phyloP scores from a whole-genome alignment of 2,888 invertebrate genomes.

The Aromia moschata region DNA sequence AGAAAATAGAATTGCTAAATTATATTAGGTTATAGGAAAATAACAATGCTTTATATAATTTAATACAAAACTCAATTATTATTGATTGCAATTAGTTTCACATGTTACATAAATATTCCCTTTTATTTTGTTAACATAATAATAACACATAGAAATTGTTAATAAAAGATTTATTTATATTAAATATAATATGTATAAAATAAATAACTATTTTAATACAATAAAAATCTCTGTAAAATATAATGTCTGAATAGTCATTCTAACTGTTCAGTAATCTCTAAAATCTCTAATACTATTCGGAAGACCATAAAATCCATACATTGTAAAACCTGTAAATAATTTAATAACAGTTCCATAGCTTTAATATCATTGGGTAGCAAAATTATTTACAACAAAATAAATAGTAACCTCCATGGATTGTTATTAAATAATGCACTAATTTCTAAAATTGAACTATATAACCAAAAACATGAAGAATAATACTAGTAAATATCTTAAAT shows the following conservation, averaged over 20 bases:
- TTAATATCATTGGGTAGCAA: conserved; percentile 25
- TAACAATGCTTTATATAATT: too few species aligned
- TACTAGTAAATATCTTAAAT: too few species aligned
- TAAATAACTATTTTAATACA: conserved; percentile 17
- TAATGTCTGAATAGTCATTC: conserved; percentile 45
- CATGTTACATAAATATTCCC: too few species aligned
- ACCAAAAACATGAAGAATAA: too few species aligned
- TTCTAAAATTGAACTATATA: too few species aligned
- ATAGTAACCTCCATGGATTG: too few species aligned
- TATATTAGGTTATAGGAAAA: too few species aligned
- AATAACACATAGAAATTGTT: background rate
- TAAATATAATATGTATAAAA: conserved; percentile 22
- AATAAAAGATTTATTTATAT: conserved; percentile 12
- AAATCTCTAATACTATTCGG: conserved; percentile 61
- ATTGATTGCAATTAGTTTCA: too few species aligned
- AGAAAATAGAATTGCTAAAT: too few species aligned
- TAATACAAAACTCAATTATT: too few species aligned
- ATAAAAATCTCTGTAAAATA: conserved; percentile 21
- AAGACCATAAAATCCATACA: conserved; percentile 79
- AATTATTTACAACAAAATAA: too few species aligned
- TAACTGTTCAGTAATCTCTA: conserved; percentile 59
- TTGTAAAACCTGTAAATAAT: conserved; percentile 69
- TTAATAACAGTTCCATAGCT: conserved; percentile 38
- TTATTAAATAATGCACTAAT: too few species aligned
- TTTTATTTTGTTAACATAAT: background rate